A percentile compares a stretch with the other conserved stretches of the same genome.
Conservation (phyloP, 2,888 invertebrate species). For the Cataglyphis rosenhaueri region DNA sequence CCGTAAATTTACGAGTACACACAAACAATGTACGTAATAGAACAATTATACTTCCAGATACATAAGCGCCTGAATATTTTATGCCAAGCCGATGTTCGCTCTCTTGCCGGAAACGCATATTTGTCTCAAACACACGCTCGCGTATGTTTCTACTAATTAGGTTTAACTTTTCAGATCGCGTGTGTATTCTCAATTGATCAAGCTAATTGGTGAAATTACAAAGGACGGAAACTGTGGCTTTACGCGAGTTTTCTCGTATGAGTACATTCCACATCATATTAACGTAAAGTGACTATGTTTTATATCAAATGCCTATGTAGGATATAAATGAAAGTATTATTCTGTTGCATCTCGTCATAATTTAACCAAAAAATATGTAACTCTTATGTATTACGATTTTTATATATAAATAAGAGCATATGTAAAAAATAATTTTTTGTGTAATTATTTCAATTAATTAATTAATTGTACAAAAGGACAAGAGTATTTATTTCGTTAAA, state of each 20-base stretch:
- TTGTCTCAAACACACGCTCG: slow-evolving; percentile 32
- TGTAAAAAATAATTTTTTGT: not conserved
- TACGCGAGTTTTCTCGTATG: slow-evolving; percentile 25
- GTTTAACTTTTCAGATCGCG: slow-evolving; percentile 55
- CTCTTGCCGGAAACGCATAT: slow-evolving; percentile 17
- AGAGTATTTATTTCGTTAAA: not conserved
- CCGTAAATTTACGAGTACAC: slow-evolving; percentile 29
- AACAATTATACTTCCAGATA: not conserved
- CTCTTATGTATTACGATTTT: not conserved
- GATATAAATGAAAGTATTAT: not conserved
- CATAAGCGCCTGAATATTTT: slow-evolving; percentile 15
- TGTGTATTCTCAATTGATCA: slow-evolving; percentile 50
- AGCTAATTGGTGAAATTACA: slow-evolving; percentile 60
- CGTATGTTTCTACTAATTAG: slow-evolving; percentile 52
- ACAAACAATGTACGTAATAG: slow-evolving; percentile 8
- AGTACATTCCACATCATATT: slow-evolving; percentile 51
- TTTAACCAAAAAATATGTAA: not conserved
- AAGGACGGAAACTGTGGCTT: slow-evolving; percentile 36
- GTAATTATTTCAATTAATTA: not conserved
- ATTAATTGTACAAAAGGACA: not conserved
- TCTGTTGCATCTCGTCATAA: not conserved
- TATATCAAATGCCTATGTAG: slow-evolving; percentile 14
- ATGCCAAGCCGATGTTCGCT: not conserved
- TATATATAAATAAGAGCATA: not conserved
- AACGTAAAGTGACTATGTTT: slow-evolving; percentile 31